phyloP scores from a whole-genome alignment of 2,113 vertebrate genomes.

The Platysternon megacephalum region DNA sequence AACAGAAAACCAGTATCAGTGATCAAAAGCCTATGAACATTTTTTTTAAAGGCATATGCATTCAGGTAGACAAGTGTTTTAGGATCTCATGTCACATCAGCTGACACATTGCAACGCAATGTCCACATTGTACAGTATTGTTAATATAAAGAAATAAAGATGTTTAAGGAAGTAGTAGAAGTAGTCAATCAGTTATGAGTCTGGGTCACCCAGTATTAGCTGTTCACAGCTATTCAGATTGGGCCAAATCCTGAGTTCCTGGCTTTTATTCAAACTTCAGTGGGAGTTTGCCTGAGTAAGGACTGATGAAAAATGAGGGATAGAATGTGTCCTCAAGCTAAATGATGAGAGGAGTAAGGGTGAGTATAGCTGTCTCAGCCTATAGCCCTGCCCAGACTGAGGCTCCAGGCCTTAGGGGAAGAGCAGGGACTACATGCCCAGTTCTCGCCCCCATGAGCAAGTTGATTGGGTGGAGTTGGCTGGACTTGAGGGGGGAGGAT shows the following conservation, averaged over 20 bases:
- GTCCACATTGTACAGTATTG: constrained; percentile 20
- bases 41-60: background rate
- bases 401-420: background rate
- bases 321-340: background rate
- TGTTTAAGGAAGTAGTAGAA: background rate
- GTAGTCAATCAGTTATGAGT: background rate
- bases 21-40: fast-evolving
- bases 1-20: background rate
- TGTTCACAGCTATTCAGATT: background rate
- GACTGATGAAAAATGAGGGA: background rate
- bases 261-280: background rate
- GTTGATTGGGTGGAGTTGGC: background rate
- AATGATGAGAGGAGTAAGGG: background rate
- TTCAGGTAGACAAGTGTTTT: background rate
- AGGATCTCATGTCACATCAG: constrained; percentile 29
- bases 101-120: background rate
- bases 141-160: constrained; percentile 30
- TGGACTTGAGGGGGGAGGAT: background rate
- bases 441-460: background rate
- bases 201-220: fast-evolving
- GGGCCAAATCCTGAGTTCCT: background rate
- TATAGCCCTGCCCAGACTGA: background rate
- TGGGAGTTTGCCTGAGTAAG: background rate
- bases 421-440: background rate
- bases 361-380: background rate